A percentile compares a stretch with the other conserved stretches of the same genome.
phyloP scores from a whole-genome alignment of 2,888 invertebrate species.

The Aleiodes alternator region DNA sequence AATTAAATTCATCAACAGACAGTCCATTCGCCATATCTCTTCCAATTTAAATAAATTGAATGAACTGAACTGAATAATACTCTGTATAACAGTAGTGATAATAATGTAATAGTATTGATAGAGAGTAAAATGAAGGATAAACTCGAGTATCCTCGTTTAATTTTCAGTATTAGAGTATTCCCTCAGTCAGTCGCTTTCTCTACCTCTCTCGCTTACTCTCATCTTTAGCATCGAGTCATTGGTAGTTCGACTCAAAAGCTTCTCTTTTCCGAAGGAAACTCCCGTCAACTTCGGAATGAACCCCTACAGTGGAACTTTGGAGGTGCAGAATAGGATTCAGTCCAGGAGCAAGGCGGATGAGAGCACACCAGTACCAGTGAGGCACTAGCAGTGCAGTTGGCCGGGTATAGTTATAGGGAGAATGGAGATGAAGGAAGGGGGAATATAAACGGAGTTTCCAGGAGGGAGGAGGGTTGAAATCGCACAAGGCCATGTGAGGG shows the following conservation, averaged over 20 bases:
- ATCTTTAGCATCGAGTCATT: conserved; percentile 3
- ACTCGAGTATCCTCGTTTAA: conserved; percentile 16
- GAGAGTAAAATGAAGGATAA: conserved; percentile 8
- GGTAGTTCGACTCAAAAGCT: conserved; percentile 23
- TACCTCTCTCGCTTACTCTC: background rate
- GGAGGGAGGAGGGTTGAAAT: conserved; percentile 25
- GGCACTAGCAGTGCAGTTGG: conserved; percentile 20
- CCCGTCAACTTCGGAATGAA: conserved; percentile 34
- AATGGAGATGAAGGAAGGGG: background rate
- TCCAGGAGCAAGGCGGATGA: conserved; percentile 15
- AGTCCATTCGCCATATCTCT: background rate
- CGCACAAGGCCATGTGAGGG: conserved; percentile 31
- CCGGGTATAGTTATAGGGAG: background rate
- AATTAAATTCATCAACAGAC: conserved; percentile 18
- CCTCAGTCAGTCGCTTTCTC: background rate
- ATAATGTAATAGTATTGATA: conserved; percentile 2
- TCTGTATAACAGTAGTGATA: background rate
- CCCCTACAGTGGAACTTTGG: conserved; percentile 13
- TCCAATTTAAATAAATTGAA: conserved; percentile 7
- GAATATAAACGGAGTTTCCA: conserved; percentile 8
- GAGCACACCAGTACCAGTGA: conserved; percentile 14
- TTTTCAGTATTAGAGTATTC: background rate
- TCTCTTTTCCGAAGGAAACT: conserved; percentile 27
- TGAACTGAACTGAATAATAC: background rate
- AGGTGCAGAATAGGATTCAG: conserved; percentile 21